A percentile compares a stretch with the other conserved stretches of the same genome.
Evolutionary conservation across 2,888 invertebrate species (phyloP).

Genomic region (Drosophila prostipennis): DNA sequence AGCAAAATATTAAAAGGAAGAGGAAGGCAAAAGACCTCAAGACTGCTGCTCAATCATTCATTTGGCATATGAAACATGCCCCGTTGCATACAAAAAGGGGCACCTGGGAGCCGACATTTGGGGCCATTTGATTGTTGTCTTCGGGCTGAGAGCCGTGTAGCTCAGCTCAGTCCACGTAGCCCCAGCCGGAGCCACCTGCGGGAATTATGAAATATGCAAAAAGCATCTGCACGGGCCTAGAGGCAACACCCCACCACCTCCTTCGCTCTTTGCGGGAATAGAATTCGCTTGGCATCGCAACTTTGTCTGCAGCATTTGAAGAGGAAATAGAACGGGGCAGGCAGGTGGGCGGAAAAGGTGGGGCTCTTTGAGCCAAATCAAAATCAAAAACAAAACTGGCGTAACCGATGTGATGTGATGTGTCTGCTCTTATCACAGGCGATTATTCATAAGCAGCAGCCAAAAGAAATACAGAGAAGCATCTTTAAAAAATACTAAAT

Average conservation of each 20-base stretch:
- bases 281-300: constrained; percentile 36
- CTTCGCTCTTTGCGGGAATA: constrained; percentile 22
- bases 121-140: constrained; percentile 63
- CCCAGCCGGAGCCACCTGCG: constrained; percentile 51
- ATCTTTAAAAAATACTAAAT: neutral
- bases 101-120: constrained; percentile 46
- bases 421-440: constrained; percentile 38
- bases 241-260: constrained; percentile 9
- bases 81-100: constrained; percentile 70
- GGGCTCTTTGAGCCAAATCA: constrained; percentile 20
- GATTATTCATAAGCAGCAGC: constrained; percentile 41
- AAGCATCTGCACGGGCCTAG: constrained; percentile 40
- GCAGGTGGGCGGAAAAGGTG: neutral
- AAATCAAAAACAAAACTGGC: constrained; percentile 40
- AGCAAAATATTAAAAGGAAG: neutral
- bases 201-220: constrained; percentile 76
- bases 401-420: constrained; percentile 41
- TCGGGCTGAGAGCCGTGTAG: constrained; percentile 4
- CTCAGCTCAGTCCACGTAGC: constrained; percentile 11
- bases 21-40: neutral
- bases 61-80: constrained; percentile 48
- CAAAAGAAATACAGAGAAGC: constrained; percentile 3
- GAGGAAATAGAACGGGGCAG: neutral
- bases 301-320: constrained; percentile 29
- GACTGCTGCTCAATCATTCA: constrained; percentile 25